Base-by-base conservation (phyloP, 1,140 invertebrate genomes). In the Lanistes nyassanus region DNA sequence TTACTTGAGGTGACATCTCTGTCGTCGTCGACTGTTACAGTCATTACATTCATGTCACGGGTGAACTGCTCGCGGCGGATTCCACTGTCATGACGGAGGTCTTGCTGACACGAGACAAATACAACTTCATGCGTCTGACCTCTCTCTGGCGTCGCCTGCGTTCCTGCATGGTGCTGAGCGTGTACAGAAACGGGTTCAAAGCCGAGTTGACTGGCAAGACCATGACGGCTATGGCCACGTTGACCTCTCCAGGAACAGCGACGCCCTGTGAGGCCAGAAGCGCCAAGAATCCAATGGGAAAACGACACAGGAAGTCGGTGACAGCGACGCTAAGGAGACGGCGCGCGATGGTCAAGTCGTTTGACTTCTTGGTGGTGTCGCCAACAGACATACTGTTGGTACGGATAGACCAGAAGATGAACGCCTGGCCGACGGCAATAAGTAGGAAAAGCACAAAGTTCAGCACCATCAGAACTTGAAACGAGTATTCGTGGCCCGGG, bases 121-220 rank as follows among this genome's bases (percentile, higher is more conserved):
- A 16, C n/a, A 36, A 36, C 7, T 64, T n/a, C n/a, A n/a, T 36
- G n/a, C 60, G 16, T 64, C 7, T 31, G 23, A 36, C 23, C 19
- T 36, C 16, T 5, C 4, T 6, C 26, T 29, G 4, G 21, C 47
- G 11, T 21, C 29, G n/a, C n/a, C n/a, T n/a, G n/a, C n/a, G n/a
- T n/a, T n/a, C n/a, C n/a, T n/a, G 39, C 7, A 72, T 60, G n/a
- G 31, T 36, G 75, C 70, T 68, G 16, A 60, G 39, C 1, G 82
- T 82, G 68, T 83, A 83, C 2, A 83, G 58, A 36, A 83, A 77
- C 0, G 82, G 82, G 31, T 83, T 83, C n/a, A 83, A 51, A 3
- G 80, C 80, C 4, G 80, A 80, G 36, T 83, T 83, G 11, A 79
- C 68, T 2, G 82, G 80, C 31, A 81, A 51, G 31, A 81, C 74